These are phyloP conservation scores for Sceloporus undulatus DNA, from an alignment of 2,113 vertebrate genomes.

Conservation along the genomic window DNA sequence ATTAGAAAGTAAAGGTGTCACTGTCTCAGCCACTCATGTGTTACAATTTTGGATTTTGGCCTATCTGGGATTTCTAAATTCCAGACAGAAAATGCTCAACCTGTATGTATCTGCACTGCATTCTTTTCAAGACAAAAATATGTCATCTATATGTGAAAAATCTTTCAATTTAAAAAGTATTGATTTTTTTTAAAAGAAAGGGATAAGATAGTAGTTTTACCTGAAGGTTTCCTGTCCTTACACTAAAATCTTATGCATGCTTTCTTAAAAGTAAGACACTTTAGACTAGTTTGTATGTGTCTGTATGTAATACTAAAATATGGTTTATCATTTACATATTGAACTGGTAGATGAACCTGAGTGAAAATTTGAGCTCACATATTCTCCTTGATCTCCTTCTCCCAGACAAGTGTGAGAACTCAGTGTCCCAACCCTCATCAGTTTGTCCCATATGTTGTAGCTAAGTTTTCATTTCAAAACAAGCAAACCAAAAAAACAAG, in stretches of 20 bases:
- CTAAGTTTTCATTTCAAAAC: too few species aligned
- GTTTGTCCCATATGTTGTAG: too few species aligned
- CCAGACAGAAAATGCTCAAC: too few species aligned
- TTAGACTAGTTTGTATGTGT: background rate
- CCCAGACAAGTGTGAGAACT: background rate
- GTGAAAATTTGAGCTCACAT: too few species aligned
- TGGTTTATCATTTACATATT: background rate
- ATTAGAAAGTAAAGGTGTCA: too few species aligned
- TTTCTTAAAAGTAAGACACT: background rate
- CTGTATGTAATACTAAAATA: background rate
- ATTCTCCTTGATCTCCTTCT: background rate
- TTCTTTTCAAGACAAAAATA: background rate
- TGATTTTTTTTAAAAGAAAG: constrained; percentile 6
- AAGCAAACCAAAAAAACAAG: too few species aligned
- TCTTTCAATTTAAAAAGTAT: background rate
- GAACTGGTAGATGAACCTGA: too few species aligned
- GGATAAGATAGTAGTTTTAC: background rate
- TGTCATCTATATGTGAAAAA: constrained; percentile 18
- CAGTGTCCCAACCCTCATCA: too few species aligned
- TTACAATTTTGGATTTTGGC: too few species aligned
- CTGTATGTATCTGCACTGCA: too few species aligned
- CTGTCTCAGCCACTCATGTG: too few species aligned
- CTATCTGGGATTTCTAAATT: too few species aligned
- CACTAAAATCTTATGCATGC: background rate
- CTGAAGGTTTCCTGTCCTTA: background rate